A percentile compares a stretch with the other conserved stretches of the same genome.
Conservation (phyloP, 2,888 invertebrate species). For the Heliconius cydno region DNA sequence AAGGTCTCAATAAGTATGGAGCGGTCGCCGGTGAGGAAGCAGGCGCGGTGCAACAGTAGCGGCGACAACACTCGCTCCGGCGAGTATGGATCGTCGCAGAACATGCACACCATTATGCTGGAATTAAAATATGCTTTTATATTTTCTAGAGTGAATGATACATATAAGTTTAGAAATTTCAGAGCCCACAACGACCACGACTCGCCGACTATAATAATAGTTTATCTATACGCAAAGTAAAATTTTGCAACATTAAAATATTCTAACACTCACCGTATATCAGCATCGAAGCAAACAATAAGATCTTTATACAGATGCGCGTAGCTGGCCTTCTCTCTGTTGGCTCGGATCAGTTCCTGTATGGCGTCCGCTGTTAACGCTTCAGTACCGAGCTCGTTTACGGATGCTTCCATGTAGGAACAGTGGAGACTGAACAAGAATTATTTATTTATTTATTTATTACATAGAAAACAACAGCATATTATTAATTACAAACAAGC, state of each 20-base stretch:
- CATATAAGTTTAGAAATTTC: too few species aligned
- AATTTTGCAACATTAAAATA: not conserved
- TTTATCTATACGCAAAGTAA: too few species aligned
- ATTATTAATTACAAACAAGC: too few species aligned
- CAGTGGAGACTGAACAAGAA: conserved; percentile 87
- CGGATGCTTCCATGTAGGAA: conserved; percentile 91
- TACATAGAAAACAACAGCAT: too few species aligned
- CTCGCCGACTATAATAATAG: too few species aligned
- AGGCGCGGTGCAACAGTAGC: conserved; percentile 92
- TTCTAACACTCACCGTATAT: conserved; percentile 86
- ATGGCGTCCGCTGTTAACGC: conserved; percentile 88
- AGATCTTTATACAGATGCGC: conserved; percentile 90
- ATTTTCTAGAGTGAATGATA: too few species aligned
- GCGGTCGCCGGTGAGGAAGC: conserved; percentile 92
- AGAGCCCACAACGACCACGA: too few species aligned
- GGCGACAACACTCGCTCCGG: conserved; percentile 95
- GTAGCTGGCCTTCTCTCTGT: conserved; percentile 90
- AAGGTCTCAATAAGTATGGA: conserved; percentile 96
- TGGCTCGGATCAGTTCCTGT: conserved; percentile 88
- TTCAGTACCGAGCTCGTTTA: conserved; percentile 86
- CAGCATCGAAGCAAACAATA: conserved; percentile 91
- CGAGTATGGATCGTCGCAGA: conserved; percentile 97
- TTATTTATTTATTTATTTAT: too few species aligned
- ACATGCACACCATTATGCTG: conserved; percentile 97
- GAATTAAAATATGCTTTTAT: not conserved